Conservation (phyloP, 2,888 invertebrate species). For the Pollenia labialis region DNA sequence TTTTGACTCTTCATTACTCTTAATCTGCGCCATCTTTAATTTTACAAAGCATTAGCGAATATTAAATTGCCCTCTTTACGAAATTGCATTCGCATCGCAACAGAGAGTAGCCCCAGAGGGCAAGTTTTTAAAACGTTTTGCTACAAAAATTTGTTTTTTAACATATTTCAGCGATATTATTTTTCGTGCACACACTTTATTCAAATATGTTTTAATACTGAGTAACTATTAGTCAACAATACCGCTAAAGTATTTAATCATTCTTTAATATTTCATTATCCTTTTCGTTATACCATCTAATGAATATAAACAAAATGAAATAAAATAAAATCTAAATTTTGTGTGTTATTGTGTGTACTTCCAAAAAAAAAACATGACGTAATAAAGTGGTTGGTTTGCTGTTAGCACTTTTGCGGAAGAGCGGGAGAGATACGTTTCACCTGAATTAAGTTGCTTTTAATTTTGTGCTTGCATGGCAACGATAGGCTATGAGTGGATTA, state of each 20-base stretch:
- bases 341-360: background rate
- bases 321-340: background rate
- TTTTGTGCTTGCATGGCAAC: conserved; percentile 28
- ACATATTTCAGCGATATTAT: no score
- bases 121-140: no score
- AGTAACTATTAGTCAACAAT: conserved; percentile 2
- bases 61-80: no score
- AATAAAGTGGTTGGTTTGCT: background rate
- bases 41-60: no score
- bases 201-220: background rate
- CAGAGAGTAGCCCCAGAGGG: no score
- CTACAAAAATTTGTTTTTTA: no score
- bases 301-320: background rate
- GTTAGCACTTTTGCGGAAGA: background rate
- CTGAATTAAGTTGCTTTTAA: conserved; percentile 36
- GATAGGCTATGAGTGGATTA: conserved; percentile 9
- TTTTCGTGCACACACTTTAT: background rate
- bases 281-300: background rate
- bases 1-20: no score
- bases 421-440: conserved; percentile 1
- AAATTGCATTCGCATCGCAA: no score
- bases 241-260: background rate
- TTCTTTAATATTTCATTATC: background rate
- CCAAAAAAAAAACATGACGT: conserved; percentile 4
- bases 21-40: no score